Evolutionary conservation across 2,797 vertebrate species (phyloP), one percentile per base, ranked within the genome.

Genomic region (Cyclopterus lumpus): DNA sequence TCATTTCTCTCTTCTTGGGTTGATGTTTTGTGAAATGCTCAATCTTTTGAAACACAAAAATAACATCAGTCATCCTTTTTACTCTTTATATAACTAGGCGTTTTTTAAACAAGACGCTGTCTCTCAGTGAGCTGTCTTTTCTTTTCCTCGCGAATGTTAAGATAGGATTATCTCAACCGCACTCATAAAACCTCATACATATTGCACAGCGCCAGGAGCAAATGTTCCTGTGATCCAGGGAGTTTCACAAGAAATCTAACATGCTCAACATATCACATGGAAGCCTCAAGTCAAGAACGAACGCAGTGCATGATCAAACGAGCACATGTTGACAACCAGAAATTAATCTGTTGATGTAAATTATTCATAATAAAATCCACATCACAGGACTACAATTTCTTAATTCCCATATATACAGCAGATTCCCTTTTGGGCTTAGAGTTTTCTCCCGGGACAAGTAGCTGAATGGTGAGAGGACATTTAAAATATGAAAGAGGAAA

Each of bases 41-140:
- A 34, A 61, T 69, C 74, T 38, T 86, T 74, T 75, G 46, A 73
- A 58, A 72, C 11, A 46, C 34, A 20, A 34, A 60, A 69, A 85
- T 71, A 76, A 65, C 62, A 69, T 49, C 49, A 54, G 55, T 65
- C 60, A 51, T 62, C 12, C 53, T 49, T 73, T 68, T 28, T 48
- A 28, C 44, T 77, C 11, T 58, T 30, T 32, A 26, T 57, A 61
- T 42, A 10, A 32, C 58, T 1, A 3, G 32, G 15, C 5, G 6
- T 44, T 44, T 16, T 48, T 48, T 20, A 20, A 60, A 64, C 79
- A 44, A 32, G 62, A 54, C 62, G 44, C 28, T 14, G 26, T 70
- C 40, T 66, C 24, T 36, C 49, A 5, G 3, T 61, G 53, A 75
- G 60, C 55, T 67, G 74, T 68, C 62, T 22, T 67, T 46, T 62